A percentile compares a stretch with the other conserved stretches of the same genome.
phyloP scores from a whole-genome alignment of 2,113 vertebrate species.

The Colistium nudipinnis region DNA sequence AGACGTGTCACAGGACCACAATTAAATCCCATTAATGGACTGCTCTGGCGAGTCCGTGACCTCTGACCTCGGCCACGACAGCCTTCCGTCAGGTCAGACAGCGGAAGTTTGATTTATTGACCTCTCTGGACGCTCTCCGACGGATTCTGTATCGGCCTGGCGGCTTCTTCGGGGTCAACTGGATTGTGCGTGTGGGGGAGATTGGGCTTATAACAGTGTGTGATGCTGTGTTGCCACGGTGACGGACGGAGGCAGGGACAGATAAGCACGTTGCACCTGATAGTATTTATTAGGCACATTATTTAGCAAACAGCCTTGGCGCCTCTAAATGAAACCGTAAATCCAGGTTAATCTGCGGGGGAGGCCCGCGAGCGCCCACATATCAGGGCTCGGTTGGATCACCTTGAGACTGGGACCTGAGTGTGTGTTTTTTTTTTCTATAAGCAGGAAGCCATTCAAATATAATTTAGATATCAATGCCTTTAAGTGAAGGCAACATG shows the following conservation, averaged over 20 bases:
- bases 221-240: neutral
- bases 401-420: slow-evolving; percentile 33
- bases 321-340: slow-evolving; percentile 36
- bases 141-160: neutral
- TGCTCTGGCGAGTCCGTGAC: slow-evolving; percentile 15
- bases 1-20: neutral
- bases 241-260: slow-evolving; percentile 1
- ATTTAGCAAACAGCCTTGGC: slow-evolving; percentile 39
- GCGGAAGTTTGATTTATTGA: slow-evolving; percentile 58
- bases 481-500: too few species aligned
- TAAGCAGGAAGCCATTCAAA: too few species aligned
- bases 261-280: slow-evolving; percentile 21
- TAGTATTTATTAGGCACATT: slow-evolving; percentile 31
- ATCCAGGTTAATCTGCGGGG: slow-evolving; percentile 31
- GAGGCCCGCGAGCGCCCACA: slow-evolving; percentile 8
- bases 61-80: slow-evolving; percentile 2
- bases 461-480: too few species aligned
- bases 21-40: slow-evolving; percentile 32
- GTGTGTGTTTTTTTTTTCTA: slow-evolving; percentile 21
- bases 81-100: slow-evolving; percentile 31
- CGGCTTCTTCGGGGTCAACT: slow-evolving; percentile 49
- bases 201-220: slow-evolving; percentile 47
- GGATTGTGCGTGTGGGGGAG: slow-evolving; percentile 27
- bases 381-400: slow-evolving; percentile 32
- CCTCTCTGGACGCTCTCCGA: slow-evolving; percentile 33